Evolutionary conservation across 2,113 vertebrate genomes (phyloP).

Genomic region (Lontra canadensis): DNA sequence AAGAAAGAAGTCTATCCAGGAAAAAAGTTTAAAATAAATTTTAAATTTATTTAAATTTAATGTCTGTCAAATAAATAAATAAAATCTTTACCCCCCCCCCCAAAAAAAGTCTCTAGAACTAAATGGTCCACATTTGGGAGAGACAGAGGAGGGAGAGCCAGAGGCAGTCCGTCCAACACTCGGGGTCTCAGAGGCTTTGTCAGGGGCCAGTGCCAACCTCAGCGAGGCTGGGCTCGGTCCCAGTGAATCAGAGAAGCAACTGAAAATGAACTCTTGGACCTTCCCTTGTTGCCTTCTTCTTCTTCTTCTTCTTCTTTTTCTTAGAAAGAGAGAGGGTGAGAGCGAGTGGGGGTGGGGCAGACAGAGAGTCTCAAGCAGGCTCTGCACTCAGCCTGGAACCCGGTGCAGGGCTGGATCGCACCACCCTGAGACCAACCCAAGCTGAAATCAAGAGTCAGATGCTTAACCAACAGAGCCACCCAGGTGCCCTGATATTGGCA

Average conservation of each 20-base stretch:
- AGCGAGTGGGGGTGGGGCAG: not conserved
- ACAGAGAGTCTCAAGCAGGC: not conserved
- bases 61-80: too few species aligned
- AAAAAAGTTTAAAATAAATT: not conserved
- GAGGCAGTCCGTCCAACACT: not conserved
- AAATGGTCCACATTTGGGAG: not conserved
- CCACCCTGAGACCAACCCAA: not conserved
- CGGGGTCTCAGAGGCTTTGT: not conserved
- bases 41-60: too few species aligned
- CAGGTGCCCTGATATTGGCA: not conserved
- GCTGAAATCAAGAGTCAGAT: not conserved
- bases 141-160: not conserved
- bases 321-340: not conserved
- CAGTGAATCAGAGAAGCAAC: not conserved
- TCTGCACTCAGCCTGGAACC: not conserved
- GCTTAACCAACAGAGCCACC: not conserved
- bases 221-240: not conserved
- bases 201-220: not conserved
- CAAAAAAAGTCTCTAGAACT: not conserved
- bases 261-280: not conserved
- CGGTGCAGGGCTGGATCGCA: not conserved
- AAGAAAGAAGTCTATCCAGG: not conserved
- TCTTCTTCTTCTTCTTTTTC: not conserved
- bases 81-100: too few species aligned
- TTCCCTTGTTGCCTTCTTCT: not conserved